These are phyloP conservation scores for Deilephila porcellus DNA, from an alignment of 2,888 invertebrate species.

Conservation along the genomic window DNA sequence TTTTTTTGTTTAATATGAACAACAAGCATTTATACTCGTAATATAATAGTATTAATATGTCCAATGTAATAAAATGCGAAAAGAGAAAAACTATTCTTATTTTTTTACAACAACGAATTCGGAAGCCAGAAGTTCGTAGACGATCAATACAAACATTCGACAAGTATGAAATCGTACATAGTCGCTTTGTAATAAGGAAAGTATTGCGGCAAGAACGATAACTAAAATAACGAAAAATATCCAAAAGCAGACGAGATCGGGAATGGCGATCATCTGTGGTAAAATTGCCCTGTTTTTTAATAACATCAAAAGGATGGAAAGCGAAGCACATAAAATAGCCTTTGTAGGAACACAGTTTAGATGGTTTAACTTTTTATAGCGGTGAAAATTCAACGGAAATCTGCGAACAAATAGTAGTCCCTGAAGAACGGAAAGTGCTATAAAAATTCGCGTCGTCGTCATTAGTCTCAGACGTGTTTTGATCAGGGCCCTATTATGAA, in stretches of 20 bases:
- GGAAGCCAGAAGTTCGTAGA: too few species aligned
- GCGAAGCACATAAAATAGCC: conserved; percentile 55
- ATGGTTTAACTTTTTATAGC: conserved; percentile 69
- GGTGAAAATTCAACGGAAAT: conserved; percentile 70
- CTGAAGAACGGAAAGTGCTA: conserved; percentile 71
- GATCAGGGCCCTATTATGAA: conserved; percentile 67
- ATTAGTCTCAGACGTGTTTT: conserved; percentile 82
- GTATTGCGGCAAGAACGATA: conserved; percentile 19
- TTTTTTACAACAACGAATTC: too few species aligned
- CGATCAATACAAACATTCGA: too few species aligned
- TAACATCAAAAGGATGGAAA: conserved; percentile 50
- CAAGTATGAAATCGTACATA: too few species aligned
- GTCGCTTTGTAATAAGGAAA: not conserved
- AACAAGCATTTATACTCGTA: too few species aligned
- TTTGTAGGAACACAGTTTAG: conserved; percentile 55
- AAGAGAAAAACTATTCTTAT: too few species aligned
- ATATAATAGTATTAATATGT: too few species aligned
- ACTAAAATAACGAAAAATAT: conserved; percentile 28
- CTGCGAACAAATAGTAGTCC: conserved; percentile 73
- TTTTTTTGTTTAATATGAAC: too few species aligned
- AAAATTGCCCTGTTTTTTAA: conserved; percentile 42
- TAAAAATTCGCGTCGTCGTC: conserved; percentile 78
- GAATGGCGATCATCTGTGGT: conserved; percentile 41
- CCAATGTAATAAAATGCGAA: too few species aligned
- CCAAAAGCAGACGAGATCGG: conserved; percentile 21